Conservation (phyloP, 2,113 vertebrate species). For the Synodontis membranacea region DNA sequence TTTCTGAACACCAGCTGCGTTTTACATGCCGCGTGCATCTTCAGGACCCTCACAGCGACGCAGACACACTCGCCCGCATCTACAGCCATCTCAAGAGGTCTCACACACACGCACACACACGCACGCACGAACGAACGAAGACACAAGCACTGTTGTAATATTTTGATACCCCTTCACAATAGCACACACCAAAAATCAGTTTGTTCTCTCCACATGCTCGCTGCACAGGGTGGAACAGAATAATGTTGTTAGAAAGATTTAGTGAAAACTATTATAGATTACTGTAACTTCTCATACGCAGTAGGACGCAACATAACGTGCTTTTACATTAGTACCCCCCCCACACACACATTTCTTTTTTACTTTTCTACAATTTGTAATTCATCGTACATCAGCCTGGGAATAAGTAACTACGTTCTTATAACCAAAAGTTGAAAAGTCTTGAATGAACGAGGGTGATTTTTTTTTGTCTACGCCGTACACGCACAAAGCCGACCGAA, state of each 20-base stretch:
- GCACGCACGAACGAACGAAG: background rate
- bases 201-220: background rate
- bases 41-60: constrained; percentile 87
- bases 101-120: constrained; percentile 2
- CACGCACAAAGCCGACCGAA: background rate
- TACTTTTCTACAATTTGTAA: no score
- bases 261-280: background rate
- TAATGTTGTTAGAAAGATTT: background rate
- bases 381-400: no score
- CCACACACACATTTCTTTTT: no score
- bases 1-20: constrained; percentile 90
- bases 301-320: no score
- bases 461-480: background rate
- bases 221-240: background rate
- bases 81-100: constrained; percentile 91
- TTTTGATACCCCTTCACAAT: background rate
- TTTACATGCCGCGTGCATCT: constrained; percentile 95
- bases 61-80: constrained; percentile 81
- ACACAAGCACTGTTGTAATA: background rate
- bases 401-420: no score
- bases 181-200: no score
- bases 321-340: no score
- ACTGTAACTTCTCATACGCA: background rate
- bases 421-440: no score
- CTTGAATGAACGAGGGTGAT: no score